Conservation (phyloP, 1,140 invertebrate species). For the Leptonema lineaticorne region DNA sequence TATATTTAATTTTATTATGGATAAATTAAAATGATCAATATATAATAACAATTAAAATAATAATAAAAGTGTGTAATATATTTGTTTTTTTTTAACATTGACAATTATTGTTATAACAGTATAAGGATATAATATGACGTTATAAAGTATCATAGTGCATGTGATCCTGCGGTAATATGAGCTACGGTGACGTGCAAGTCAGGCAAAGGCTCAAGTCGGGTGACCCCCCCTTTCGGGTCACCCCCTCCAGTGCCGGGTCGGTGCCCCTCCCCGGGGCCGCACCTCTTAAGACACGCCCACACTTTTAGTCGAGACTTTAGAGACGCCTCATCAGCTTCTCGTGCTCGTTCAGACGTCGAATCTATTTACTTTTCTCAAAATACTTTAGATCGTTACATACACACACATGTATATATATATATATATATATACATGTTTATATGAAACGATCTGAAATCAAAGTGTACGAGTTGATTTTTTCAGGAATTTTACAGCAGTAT, state of each 20-base stretch:
- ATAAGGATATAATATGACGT: too few relatives aligned
- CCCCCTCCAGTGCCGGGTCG: constrained; percentile 46
- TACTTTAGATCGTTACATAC: constrained; percentile 22
- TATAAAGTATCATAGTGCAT: too few relatives aligned
- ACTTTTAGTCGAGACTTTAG: constrained; percentile 34
- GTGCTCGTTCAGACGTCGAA: neutral
- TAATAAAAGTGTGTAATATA: too few relatives aligned
- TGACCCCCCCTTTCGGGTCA: constrained; percentile 40
- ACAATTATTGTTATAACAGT: too few relatives aligned
- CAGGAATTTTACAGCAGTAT: too few relatives aligned
- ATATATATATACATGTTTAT: neutral
- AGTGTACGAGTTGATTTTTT: too few relatives aligned
- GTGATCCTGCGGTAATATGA: neutral
- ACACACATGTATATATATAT: constrained; percentile 53
- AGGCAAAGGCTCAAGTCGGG: constrained; percentile 3
- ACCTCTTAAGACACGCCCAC: constrained; percentile 37
- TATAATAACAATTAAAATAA: too few relatives aligned
- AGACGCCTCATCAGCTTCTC: constrained; percentile 3
- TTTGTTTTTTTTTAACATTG: too few relatives aligned
- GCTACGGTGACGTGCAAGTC: constrained; percentile 13
- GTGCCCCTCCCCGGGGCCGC: constrained; percentile 34
- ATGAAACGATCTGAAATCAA: too few relatives aligned
- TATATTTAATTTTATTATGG: too few relatives aligned
- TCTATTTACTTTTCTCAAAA: constrained; percentile 2
- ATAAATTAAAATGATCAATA: too few relatives aligned